A percentile compares a stretch with the other conserved stretches of the same genome.
phyloP scores from a whole-genome alignment of 92 coral and sea anemone genomes.

The Parazoanthus darwini region DNA sequence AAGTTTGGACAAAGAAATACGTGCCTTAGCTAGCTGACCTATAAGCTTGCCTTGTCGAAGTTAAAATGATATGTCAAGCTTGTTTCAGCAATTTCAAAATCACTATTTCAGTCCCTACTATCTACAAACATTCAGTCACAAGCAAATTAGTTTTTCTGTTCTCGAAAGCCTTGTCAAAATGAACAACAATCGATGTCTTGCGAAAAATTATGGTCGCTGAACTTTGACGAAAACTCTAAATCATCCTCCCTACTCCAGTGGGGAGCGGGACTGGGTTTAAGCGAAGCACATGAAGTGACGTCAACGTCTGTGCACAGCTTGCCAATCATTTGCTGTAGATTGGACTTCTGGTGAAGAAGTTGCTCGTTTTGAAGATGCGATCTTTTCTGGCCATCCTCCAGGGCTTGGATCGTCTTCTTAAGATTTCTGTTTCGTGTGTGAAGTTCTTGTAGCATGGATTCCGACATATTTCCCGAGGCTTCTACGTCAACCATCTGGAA shows the following conservation, averaged over 20 bases:
- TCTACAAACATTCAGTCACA: too few relatives aligned
- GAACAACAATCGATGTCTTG: constrained; percentile 19
- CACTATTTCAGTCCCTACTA: too few relatives aligned
- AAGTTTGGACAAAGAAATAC: too few relatives aligned
- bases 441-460: constrained; percentile 70
- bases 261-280: constrained; percentile 27
- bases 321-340: constrained; percentile 80
- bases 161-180: neutral
- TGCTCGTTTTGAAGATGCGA: constrained; percentile 88
- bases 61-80: too few relatives aligned
- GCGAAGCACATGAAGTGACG: constrained; percentile 52
- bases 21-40: too few relatives aligned
- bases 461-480: constrained; percentile 63
- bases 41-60: too few relatives aligned
- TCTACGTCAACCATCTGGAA: constrained; percentile 66
- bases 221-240: constrained; percentile 9
- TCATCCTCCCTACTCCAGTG: neutral
- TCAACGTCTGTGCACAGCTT: constrained; percentile 62
- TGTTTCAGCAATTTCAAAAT: too few relatives aligned
- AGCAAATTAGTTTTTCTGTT: too few relatives aligned
- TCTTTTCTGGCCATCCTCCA: constrained; percentile 81
- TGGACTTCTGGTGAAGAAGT: constrained; percentile 77
- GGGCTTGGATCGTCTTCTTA: constrained; percentile 67
- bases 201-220: constrained; percentile 12
- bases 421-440: constrained; percentile 69